Evolutionary conservation across 2,888 invertebrate species (phyloP), one percentile per base, ranked within the genome.

Genomic region (Xylocampa areola): DNA sequence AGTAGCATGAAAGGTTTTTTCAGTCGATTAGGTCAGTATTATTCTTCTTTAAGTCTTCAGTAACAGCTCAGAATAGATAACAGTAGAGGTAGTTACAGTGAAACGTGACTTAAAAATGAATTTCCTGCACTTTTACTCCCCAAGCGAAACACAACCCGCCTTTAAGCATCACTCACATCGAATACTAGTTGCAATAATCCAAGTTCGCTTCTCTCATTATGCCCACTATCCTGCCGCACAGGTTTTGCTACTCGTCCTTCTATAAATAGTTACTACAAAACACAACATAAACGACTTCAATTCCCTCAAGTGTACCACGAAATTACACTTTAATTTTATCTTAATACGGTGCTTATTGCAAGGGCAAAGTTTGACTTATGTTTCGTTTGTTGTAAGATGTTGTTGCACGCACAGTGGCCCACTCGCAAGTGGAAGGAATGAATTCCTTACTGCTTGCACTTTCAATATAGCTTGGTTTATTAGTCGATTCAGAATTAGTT

Each of bases 401-500:
- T 54, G 35, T 55, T 58, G 41, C 52, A 67, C 79, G 76, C 81
- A 83, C 80, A 82, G 82, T 89, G 88, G 87, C 88, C 89, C 89
- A 91, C 85, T 90, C 87, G 85, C 85, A 83, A 87, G 83, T 85
- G 80, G 86, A 77, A 79, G 86, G 86, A 89, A 87, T 89, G 84
- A 88, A 87, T 86, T 88, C 88, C 81, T 84, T 86, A 88, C 82
- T 80, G 89, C 91, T 91, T 91, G 89, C 92, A 91, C 91, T 91
- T 92, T 92, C 92, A 82, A 88, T 87, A 82, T 70, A 77, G 80
- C 63, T 86, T 80, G 71, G 77, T 85, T 82, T 86, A 86, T 82
- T 80, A 79, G 73, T 79, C 55, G 77, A 84, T 81, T 80, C 71
- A 72, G 81, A 82, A 84, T 81, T 81, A 80, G 73, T 71, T 80